Base-by-base conservation (phyloP, 2,113 vertebrate genomes). In the Corythoichthys haematopterus region DNA sequence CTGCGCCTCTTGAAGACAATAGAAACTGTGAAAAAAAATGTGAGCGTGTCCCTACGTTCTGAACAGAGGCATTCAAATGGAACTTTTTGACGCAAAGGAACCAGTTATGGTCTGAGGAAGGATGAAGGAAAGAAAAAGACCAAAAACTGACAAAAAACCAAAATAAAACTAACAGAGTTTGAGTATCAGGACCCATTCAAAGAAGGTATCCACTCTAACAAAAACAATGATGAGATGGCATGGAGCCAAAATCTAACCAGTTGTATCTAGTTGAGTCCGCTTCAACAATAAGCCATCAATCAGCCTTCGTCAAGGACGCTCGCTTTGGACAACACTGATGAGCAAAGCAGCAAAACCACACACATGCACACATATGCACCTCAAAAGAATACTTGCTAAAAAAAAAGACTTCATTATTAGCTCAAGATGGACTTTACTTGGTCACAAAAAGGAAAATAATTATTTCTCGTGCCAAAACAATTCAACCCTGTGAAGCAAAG, bases 271-370 rank as follows among this genome's bases (percentile, higher is more conserved):
- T 83, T 74, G 72, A 82, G 86, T 91, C 88, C 70, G 68, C 87
- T 88, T 87, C 81, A 82, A 91, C 90, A 91, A 92, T 91, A 89
- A 89, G 82, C 88, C 83, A 92, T 92, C 90, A 90, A 91, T 91
- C 90, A 91, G 79, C 80, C 75, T 84, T 82, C 75, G 81, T 67
- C 38, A 71, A 79, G 77, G 75, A 80, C 80, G 62, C 80, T 79
- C 75, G 84, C 85, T 85, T 83, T 82, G 80, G 83, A 84, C 82
- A 61, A 61, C 38, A 84, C 79, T 67, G 76, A 81, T 70, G 69
- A 81, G 79, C 68, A 83, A 79, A 70, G 55, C 70, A 68, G 35
- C 45, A 74, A 79, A 33, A 57, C 70, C 40, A 74, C 57, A 75
- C 28, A 71, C 65, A 51, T 37, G 12, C 2, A 6, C 43, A 71